phyloP scores from a whole-genome alignment of 2,113 vertebrate genomes.

The Poeciliopsis retropinna region DNA sequence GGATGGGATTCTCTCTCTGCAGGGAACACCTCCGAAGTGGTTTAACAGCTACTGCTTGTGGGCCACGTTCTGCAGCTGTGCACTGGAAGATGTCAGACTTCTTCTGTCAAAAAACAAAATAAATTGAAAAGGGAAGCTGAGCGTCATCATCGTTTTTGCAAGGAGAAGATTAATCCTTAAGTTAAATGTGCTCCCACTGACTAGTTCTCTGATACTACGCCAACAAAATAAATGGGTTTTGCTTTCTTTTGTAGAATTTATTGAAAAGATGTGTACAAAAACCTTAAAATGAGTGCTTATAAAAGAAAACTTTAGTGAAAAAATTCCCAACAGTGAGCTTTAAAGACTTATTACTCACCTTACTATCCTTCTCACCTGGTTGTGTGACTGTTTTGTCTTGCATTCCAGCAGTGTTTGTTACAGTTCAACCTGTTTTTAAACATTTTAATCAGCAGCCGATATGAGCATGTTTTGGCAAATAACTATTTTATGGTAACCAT shows the following conservation, averaged over 20 bases:
- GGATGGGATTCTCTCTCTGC: conserved; percentile 20
- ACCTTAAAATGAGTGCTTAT: neutral
- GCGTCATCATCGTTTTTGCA: too few species aligned
- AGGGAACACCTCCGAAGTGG: neutral
- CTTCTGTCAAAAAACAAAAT: neutral
- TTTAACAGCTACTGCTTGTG: neutral
- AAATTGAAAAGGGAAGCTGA: too few species aligned
- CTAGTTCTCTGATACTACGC: neutral
- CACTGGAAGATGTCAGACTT: neutral
- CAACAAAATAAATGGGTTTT: neutral
- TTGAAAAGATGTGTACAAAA: neutral
- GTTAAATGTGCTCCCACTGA: neutral
- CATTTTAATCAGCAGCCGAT: too few species aligned
- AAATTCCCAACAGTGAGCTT: neutral
- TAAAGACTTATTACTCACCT: neutral
- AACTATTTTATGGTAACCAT: too few species aligned
- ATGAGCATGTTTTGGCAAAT: too few species aligned
- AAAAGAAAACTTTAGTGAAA: neutral
- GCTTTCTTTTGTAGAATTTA: neutral
- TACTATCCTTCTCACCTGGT: neutral
- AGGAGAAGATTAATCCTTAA: neutral
- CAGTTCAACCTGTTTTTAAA: too few species aligned
- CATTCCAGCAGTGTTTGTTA: too few species aligned
- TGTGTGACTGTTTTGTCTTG: too few species aligned
- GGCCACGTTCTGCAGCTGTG: neutral